These are phyloP conservation scores for Leptinotarsa peninsularis DNA, from an alignment of 2,888 invertebrate genomes.

Conservation along the genomic window DNA sequence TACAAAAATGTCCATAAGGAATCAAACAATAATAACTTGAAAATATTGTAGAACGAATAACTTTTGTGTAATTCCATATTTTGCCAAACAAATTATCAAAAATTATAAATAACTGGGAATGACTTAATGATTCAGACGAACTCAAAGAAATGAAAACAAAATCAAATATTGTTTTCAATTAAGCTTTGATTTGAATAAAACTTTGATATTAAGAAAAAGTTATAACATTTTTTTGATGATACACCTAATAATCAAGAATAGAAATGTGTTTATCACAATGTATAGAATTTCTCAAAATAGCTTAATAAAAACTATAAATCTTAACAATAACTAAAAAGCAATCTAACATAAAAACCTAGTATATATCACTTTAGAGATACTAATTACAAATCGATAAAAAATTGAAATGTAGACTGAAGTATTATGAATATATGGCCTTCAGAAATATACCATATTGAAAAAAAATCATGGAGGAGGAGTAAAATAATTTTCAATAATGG, in stretches of 20 bases:
- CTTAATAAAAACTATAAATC: conserved; percentile 30
- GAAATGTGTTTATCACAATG: conserved; percentile 31
- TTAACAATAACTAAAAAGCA: conserved; percentile 30
- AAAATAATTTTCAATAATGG: background rate
- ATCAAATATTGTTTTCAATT: no score
- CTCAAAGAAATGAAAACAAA: no score
- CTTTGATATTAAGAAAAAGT: background rate
- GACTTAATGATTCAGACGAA: no score
- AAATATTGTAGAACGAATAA: background rate
- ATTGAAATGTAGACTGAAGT: background rate
- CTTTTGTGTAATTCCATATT: no score
- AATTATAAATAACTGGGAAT: no score
- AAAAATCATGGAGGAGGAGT: background rate
- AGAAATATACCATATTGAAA: conserved; percentile 3
- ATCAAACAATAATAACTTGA: no score
- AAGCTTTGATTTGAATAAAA: no score
- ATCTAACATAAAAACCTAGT: conserved; percentile 29
- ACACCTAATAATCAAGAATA: background rate
- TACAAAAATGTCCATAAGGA: no score
- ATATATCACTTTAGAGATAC: conserved; percentile 35
- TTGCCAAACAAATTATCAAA: no score
- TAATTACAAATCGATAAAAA: conserved; percentile 10
- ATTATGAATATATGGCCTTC: conserved; percentile 11
- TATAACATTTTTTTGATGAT: background rate
- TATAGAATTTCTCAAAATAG: conserved; percentile 26